Percentiles rank a stretch among this genome's conserved stretches.
phyloP scores from a whole-genome alignment of 53 echinoderm and acorn worm species.

The Henricia sp. region DNA sequence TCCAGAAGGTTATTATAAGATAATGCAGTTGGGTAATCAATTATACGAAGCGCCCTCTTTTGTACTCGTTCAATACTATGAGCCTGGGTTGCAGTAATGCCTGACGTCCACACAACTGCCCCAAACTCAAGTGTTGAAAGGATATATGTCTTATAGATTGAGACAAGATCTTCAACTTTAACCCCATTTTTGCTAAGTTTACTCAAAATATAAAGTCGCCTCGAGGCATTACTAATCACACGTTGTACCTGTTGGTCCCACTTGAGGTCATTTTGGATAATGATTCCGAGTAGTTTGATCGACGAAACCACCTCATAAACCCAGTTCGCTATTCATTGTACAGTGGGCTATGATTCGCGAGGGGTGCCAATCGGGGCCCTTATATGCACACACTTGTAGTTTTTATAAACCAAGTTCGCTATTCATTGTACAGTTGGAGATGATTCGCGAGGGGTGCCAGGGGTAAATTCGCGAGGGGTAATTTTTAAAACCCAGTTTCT shows the following conservation, averaged over 20 bases:
- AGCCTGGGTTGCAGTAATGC: not conserved
- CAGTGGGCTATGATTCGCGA: too few species aligned
- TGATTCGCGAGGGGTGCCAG: too few species aligned
- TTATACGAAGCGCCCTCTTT: not conserved
- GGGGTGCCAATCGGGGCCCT: too few species aligned
- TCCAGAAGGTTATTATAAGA: not conserved
- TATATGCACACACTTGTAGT: too few species aligned
- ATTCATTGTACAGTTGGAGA: too few species aligned
- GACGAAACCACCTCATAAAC: not conserved
- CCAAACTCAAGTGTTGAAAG: not conserved
- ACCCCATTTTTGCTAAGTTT: constrained; percentile 3
- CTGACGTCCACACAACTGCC: not conserved
- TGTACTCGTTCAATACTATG: constrained; percentile 1
- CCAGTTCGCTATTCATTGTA: too few species aligned
- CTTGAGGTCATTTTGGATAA: too few species aligned
- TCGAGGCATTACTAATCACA: not conserved
- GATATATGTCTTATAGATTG: not conserved
- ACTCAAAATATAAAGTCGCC: not conserved
- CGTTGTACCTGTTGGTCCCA: not conserved
- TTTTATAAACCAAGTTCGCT: too few species aligned
- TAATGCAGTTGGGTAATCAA: not conserved
- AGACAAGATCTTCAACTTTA: not conserved
- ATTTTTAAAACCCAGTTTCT: too few species aligned
- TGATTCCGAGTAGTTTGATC: not conserved
- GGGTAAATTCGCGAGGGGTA: too few species aligned